These are phyloP conservation scores for Amphiura filiformis DNA, from an alignment of 35 echinoderm and acorn worm genomes.

Conservation along the genomic window DNA sequence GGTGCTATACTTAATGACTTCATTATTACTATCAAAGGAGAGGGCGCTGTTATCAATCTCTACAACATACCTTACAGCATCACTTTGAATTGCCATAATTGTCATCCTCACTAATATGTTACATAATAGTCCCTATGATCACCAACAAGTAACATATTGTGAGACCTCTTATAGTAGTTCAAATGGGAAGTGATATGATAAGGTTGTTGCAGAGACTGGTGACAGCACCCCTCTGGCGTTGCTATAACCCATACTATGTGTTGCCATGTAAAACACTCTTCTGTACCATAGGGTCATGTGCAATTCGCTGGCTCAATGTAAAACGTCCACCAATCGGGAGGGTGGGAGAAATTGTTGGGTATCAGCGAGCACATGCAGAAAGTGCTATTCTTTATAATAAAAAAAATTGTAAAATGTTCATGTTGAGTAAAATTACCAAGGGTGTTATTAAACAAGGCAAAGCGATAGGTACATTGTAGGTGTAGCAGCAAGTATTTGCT, in stretches of 20 bases:
- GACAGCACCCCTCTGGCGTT: no score
- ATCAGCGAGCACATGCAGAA: neutral
- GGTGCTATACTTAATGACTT: neutral
- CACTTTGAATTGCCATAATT: no score
- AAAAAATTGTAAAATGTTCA: neutral
- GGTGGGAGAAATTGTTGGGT: neutral
- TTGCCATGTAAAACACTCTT: neutral
- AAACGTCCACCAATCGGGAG: neutral
- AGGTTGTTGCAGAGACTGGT: neutral
- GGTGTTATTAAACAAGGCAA: conserved; percentile 7
- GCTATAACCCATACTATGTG: neutral
- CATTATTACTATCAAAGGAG: no score
- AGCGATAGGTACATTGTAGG: neutral
- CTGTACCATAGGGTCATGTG: conserved; percentile 6
- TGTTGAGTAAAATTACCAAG: neutral
- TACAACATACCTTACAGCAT: no score
- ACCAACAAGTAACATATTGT: neutral
- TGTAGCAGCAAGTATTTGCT: neutral
- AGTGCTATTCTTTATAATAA: neutral
- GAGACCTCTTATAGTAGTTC: neutral
- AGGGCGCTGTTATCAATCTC: no score
- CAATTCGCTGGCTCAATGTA: neutral
- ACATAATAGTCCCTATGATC: no score
- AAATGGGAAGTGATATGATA: neutral
- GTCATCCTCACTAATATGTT: no score